Conservation (phyloP, 2,797 vertebrate genomes). For the Peromyscus aztecus region DNA sequence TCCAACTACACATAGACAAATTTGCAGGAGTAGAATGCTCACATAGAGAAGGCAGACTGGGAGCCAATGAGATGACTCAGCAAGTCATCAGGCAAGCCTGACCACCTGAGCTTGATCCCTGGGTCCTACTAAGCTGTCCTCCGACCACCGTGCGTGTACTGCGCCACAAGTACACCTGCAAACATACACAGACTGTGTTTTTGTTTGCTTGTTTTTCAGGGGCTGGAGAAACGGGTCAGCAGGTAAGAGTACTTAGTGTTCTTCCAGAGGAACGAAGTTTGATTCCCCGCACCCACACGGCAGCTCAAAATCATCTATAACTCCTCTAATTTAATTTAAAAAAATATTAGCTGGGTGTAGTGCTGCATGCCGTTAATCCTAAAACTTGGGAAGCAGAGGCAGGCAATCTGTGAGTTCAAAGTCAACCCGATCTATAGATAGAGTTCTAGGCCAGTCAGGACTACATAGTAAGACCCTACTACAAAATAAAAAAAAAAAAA, state of each 20-base stretch:
- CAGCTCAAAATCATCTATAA: background rate
- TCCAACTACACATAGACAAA: background rate
- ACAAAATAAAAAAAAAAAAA: too few species aligned
- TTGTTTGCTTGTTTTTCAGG: background rate
- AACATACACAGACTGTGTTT: background rate
- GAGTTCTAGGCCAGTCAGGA: background rate
- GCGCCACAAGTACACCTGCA: background rate
- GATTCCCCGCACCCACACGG: background rate
- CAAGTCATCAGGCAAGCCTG: background rate
- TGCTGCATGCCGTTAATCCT: background rate
- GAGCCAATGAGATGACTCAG: background rate
- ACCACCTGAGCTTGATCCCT: background rate
- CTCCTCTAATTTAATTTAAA: background rate
- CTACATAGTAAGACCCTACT: background rate
- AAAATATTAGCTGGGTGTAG: background rate
- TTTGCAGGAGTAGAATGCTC: too few species aligned
- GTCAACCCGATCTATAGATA: background rate
- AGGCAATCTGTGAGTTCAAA: background rate
- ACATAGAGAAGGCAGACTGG: background rate
- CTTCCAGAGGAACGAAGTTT: background rate
- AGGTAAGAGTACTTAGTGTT: background rate
- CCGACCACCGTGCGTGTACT: background rate
- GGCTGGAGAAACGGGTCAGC: background rate
- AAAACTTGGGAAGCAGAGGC: background rate
- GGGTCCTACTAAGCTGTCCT: too few species aligned